These are phyloP conservation scores for Heliconius hewitsoni DNA, from an alignment of 1,140 invertebrate genomes.

Conservation along the genomic window DNA sequence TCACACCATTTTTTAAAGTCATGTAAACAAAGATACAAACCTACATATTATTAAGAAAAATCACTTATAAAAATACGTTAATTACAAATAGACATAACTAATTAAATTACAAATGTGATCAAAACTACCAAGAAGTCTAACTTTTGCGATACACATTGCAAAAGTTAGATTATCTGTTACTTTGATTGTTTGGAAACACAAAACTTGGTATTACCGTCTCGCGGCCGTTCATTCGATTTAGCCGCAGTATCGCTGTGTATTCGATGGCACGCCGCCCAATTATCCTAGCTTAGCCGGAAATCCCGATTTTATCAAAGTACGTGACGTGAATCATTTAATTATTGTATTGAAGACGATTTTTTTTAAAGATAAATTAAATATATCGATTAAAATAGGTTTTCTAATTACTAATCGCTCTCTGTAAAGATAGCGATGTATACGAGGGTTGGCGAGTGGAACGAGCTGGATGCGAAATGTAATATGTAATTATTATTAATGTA, in stretches of 20 bases:
- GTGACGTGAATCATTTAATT: slow-evolving; percentile 17
- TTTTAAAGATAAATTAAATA: no score
- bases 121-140: neutral
- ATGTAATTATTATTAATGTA: no score
- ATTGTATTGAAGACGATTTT: neutral
- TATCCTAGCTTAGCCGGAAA: slow-evolving; percentile 14
- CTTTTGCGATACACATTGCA: no score
- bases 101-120: neutral
- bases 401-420: no score
- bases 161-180: neutral
- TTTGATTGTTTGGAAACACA: neutral
- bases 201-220: neutral
- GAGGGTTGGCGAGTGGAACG: no score
- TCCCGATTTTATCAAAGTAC: slow-evolving; percentile 18
- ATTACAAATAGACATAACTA: neutral
- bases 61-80: no score
- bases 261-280: slow-evolving; percentile 2
- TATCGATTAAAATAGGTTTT: no score
- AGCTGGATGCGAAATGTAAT: no score
- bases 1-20: no score
- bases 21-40: no score
- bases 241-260: neutral
- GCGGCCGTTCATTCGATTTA: neutral
- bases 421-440: no score
- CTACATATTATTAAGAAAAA: no score